These are phyloP conservation scores for Siphlonurus alternatus DNA, from an alignment of 2,888 invertebrate species.

Conservation along the genomic window DNA sequence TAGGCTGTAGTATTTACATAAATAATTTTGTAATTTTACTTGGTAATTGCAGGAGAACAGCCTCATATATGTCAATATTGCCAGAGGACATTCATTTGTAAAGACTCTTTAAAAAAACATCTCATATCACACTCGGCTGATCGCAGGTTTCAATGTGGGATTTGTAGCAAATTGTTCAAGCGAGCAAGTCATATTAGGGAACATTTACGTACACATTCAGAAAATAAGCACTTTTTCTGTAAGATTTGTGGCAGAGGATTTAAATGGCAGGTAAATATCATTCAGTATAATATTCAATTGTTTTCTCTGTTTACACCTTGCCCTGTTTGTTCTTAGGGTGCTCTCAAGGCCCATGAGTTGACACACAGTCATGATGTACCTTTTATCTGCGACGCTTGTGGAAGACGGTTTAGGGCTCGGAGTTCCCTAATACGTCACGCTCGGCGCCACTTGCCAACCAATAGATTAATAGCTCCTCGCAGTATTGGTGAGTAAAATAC, in stretches of 20 bases:
- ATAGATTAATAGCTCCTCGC: too few species aligned
- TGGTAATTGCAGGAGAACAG: constrained; percentile 6
- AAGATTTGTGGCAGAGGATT: constrained; percentile 5
- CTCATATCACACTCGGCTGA: constrained; percentile 5
- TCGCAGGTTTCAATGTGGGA: constrained; percentile 4
- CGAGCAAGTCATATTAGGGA: constrained; percentile 5
- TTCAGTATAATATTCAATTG: neutral
- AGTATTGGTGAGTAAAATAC: too few species aligned
- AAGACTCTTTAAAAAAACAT: constrained; percentile 7
- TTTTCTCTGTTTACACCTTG: neutral
- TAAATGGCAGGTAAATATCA: constrained; percentile 8
- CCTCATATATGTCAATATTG: constrained; percentile 6
- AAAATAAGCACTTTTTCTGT: constrained; percentile 1
- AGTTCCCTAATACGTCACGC: constrained; percentile 7
- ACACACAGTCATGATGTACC: neutral
- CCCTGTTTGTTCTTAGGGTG: constrained; percentile 1
- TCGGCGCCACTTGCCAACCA: too few species aligned
- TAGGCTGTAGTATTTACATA: too few species aligned
- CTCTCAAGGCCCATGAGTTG: constrained; percentile 7
- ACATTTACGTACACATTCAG: constrained; percentile 5
- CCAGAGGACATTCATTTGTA: constrained; percentile 5
- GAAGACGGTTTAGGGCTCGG: constrained; percentile 5
- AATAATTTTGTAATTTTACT: neutral
- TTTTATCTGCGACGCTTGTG: constrained; percentile 6
- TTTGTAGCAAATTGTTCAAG: constrained; percentile 6